Percentiles rank a stretch among this genome's conserved stretches.
These are phyloP conservation scores for Dynastes tityus DNA, from an alignment of 2,888 invertebrate genomes.

Conservation along the genomic window DNA sequence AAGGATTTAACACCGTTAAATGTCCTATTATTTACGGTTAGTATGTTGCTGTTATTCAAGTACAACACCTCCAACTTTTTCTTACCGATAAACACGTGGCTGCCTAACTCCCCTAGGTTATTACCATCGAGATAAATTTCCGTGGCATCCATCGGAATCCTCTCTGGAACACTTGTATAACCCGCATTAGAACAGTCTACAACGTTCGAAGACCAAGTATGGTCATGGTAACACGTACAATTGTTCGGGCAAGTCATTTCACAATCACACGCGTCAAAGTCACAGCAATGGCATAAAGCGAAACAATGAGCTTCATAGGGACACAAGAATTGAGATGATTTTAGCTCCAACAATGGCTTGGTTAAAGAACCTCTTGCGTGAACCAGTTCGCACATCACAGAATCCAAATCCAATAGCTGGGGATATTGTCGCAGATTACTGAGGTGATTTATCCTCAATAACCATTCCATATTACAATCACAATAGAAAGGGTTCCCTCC, in stretches of 20 bases:
- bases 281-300: conserved; percentile 90
- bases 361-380: conserved; percentile 77
- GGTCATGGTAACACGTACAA: conserved; percentile 91
- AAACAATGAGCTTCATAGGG: conserved; percentile 88
- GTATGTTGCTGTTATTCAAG: conserved; percentile 85
- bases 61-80: conserved; percentile 85
- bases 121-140: conserved; percentile 90
- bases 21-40: conserved; percentile 84
- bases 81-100: conserved; percentile 90
- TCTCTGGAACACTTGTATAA: conserved; percentile 82
- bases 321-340: conserved; percentile 85
- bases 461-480: conserved; percentile 92
- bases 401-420: conserved; percentile 85
- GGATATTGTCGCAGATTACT: conserved; percentile 83
- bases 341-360: conserved; percentile 79
- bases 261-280: conserved; percentile 92
- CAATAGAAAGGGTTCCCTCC: conserved; percentile 89
- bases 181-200: conserved; percentile 86
- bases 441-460: conserved; percentile 85
- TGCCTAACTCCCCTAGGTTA: conserved; percentile 83
- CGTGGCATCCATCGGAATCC: conserved; percentile 92
- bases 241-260: conserved; percentile 91
- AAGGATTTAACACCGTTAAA: conserved; percentile 86
- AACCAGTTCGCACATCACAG: conserved; percentile 83
- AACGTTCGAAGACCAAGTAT: conserved; percentile 88